Evolutionary conservation across 1,140 invertebrate genomes (phyloP), one percentile per base, ranked within the genome.

Genomic region (Penaeus indicus): DNA sequence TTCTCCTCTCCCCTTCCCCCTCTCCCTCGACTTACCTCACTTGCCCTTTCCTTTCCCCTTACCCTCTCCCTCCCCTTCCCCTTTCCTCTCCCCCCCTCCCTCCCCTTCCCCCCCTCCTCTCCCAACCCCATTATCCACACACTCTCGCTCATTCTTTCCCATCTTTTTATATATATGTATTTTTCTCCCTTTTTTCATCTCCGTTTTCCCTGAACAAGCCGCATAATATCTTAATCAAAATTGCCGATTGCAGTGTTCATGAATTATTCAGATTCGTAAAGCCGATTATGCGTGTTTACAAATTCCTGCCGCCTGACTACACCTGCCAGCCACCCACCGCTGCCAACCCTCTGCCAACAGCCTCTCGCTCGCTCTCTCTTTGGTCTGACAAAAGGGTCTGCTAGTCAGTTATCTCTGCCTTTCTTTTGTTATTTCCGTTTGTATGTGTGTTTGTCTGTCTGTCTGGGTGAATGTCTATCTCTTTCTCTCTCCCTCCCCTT

Each of bases 141-240:
- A 1, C 18, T 19, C 25, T 22, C 77, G 8, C 63, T 47, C 25
- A 47, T 25, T 42, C 64, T 25, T 47, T 72, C 42, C 64, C 32
- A 38, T 79, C 64, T 64, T 27, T 78, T 64, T 79, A 54, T 60
- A 72, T 60, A 61, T 54, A 32, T 22, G 25, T 16, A 38, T 27
- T 32, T n/a, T 32, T 19, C 42, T 13, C 11, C 13, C 32, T 42
- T 64, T 78, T 64, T 86, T 62, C 27, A 27, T 19, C 61, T 22
- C 80, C 16, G 54, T 54, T 78, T 19, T 22, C 38, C 38, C 32
- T 42, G 60, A 79, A 64, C 75, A 84, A 77, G 25, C 87, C 82
- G 87, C 75, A 84, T 88, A 88, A 88, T 88, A 64, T 88, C 87
- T 88, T 88, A 88, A 88, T 88, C 87, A 84, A 84, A 84, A 84